Base-by-base conservation (phyloP, 2,888 invertebrate species). In the Nineta flava region DNA sequence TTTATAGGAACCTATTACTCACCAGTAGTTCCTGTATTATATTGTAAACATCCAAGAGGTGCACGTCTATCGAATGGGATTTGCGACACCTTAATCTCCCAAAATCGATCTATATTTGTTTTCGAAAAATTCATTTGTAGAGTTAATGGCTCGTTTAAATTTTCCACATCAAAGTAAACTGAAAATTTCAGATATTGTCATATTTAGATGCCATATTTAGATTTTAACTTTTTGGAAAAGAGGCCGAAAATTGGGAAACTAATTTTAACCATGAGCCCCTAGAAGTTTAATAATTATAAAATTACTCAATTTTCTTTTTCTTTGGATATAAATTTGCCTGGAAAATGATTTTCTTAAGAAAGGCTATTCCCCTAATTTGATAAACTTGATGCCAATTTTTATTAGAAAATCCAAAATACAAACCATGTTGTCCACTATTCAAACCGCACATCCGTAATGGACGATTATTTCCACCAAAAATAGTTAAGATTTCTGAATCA, bases 401-500 rank as follows among this genome's bases (percentile, higher is more conserved):
- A n/a, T n/a, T n/a, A n/a, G 66, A 4, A 68, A 67, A 53, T 52
- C 41, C 49, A 47, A 52, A 13, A 50, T 46, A 53, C 76, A 74
- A 65, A 87, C 88, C 72, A 58, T 88, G 88, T 58, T 88, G 88
- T 12, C 86, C 87, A 59, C 83, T 86, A 61, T 88, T 88, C 61
- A 85, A 79, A 1, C 88, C 88, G 60, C 88, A 88, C 9, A 88
- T 57, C 12, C 72, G 75, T 54, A 87, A 72, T 49, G 73, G 73
- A 47, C 71, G 72, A 0, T 71, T 68, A 15, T 69, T 70, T 4
- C 76, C 78, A 1, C 77, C 79, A 15, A 64, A 65, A 52, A 85
- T 62, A 2, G 71, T 65, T 64, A 83, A 80, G 7, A 77, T 69
- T 59, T 88, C 88, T 43, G 83, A 81, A 55, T 87, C 83, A 57